Base-by-base conservation (phyloP, 2,113 vertebrate species). In the Paratilapia polleni region DNA sequence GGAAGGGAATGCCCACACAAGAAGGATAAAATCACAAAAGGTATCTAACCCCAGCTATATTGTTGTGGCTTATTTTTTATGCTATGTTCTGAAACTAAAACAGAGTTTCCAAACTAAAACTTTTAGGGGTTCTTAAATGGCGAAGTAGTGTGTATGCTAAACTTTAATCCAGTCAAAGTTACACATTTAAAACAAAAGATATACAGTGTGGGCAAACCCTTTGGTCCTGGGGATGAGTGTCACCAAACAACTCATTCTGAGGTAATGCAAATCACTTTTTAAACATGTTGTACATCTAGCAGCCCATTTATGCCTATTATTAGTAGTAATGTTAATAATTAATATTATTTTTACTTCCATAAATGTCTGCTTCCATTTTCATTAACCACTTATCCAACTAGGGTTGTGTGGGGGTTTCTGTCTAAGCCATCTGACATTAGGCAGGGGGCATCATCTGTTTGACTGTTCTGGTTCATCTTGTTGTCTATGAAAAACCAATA, bases 231-330 rank as follows among this genome's bases (percentile, higher is more conserved):
- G 24, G 22, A 31, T 12, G 43, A n/a, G 26, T 31, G 47, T 28
- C 68, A 73, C 26, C 26, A 73, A 73, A 47, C 47, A n/a, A 54
- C 47, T 73, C 66, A 73, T 52, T 73, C 17, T 70, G 43, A 70
- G 10, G 10, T 41, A 49, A 70, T 4, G 15, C 19, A 52, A 52
- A 73, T 24, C 26, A 31, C 19, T 20, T 70, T 28, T 70, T 70
- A 31, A 70, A 70, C 17, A 52, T 5, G 1, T n/a, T 73, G 47
- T 49, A 6, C 47, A 2, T 5, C 14, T 49, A 2, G 47, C 47
- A 49, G 14, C 38, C 38, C 9, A 2, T 41, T 41, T 3, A 41
- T 41, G 9, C 47, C 17, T 49, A 49, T 49, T 6, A 49, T 6
- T 49, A 5, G 17, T 49, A 49, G 13, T 43, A 43, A 13, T 43